Evolutionary conservation across 2,797 vertebrate genomes (phyloP), one percentile per base, ranked within the genome.

Genomic region (Rousettus madagascariensis): DNA sequence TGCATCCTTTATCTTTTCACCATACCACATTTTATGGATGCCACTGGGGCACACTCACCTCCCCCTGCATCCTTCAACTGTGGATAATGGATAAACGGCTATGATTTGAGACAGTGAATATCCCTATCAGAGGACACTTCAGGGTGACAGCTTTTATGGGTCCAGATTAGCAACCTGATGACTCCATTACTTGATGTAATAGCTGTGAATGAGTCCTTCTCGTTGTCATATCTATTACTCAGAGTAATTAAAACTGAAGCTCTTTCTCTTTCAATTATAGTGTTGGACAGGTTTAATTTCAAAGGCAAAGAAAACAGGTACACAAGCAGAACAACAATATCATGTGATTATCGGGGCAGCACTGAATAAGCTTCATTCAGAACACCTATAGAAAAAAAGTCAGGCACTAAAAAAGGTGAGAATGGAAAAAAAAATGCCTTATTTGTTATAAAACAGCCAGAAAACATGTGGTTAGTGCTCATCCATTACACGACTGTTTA

Each of bases 191-290:
- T 97, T 97, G 53, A 57, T 87, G 55, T 65, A 97, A 97, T 71
- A 86, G 36, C 69, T 96, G 2, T 38, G 59, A 92, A 93, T 88
- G 83, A 91, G 74, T 71, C 68, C 89, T 65, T 10, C 72, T 98
- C 97, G 71, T 92, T 97, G 94, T 97, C 88, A 88, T 80, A 97
- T 86, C 94, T 98, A 72, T 51, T 89, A 69, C 43, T 66, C 69
- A 90, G 85, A 77, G 86, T 91, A 97, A 98, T 98, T 98, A 97
- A 98, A 95, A 61, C 5, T 38, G 30, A 69, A 96, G 71, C 7
- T 82, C 15, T 93, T 97, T 94, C 86, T 91, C 72, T 95, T 96
- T 91, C 86, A 97, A 84, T 97, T 95, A 97, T 20, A 68, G n/a
- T 26, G 6, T 41, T 88, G 38, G 9, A 84, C 13, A 97, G 28